Conservation (phyloP, 2,797 vertebrate species). For the Phataginus tetradactyla region DNA sequence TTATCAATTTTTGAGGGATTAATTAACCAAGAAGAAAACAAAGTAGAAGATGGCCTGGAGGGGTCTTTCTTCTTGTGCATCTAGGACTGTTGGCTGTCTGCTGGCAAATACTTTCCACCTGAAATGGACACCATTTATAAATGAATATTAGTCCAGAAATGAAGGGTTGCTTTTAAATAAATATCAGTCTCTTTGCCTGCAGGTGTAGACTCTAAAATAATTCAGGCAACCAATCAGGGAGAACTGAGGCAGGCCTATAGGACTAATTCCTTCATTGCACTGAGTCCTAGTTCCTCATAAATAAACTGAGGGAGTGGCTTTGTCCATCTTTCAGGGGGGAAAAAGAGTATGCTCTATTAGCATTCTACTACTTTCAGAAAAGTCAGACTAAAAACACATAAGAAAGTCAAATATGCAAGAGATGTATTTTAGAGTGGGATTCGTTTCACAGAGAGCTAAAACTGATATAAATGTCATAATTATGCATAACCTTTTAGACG, state of each 20-base stretch:
- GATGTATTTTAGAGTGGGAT: neutral
- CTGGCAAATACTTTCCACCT: neutral
- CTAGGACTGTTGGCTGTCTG: neutral
- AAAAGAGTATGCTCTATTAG: neutral
- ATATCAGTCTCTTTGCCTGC: neutral
- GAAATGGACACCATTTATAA: neutral
- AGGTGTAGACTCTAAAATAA: neutral
- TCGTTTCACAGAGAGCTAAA: neutral
- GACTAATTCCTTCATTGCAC: neutral
- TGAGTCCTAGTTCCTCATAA: neutral
- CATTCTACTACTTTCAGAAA: neutral
- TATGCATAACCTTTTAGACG: neutral
- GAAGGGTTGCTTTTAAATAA: neutral
- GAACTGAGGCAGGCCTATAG: neutral
- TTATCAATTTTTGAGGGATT: neutral
- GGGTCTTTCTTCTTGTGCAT: neutral
- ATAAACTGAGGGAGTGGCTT: neutral
- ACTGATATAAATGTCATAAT: neutral
- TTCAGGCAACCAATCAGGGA: neutral
- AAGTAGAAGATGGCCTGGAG: neutral
- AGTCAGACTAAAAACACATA: slow-evolving; percentile 8
- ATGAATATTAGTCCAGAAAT: neutral
- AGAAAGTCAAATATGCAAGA: slow-evolving; percentile 1
- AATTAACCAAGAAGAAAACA: neutral
- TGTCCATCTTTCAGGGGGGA: neutral